Evolutionary conservation across 2,888 invertebrate species (phyloP).

Genomic region (Neoaliturus tenellus): DNA sequence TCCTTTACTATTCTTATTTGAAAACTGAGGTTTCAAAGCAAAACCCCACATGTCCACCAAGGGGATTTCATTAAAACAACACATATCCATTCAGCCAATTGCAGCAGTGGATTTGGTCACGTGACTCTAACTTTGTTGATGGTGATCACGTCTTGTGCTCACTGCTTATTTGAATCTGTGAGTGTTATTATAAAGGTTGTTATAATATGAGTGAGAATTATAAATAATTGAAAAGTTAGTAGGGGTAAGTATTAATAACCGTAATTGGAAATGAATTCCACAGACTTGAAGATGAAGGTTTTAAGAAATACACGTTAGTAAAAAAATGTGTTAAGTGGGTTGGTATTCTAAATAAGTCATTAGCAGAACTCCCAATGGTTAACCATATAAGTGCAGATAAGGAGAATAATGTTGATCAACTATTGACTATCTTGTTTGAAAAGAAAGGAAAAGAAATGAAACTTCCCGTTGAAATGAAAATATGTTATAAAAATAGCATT

Average conservation of each 20-base stretch:
- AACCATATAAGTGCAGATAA: constrained; percentile 36
- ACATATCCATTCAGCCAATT: constrained; percentile 52
- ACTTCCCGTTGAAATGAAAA: neutral
- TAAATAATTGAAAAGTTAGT: constrained; percentile 27
- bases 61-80: constrained; percentile 41
- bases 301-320: constrained; percentile 46
- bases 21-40: constrained; percentile 41
- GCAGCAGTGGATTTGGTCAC: constrained; percentile 46
- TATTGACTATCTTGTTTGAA: constrained; percentile 20
- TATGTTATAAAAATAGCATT: constrained; percentile 39
- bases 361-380: constrained; percentile 26
- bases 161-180: constrained; percentile 31
- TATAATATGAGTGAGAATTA: neutral
- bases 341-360: constrained; percentile 37
- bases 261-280: constrained; percentile 41
- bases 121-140: constrained; percentile 32
- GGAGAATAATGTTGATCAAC: constrained; percentile 40
- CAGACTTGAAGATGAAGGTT: constrained; percentile 50
- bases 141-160: constrained; percentile 14
- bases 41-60: constrained; percentile 49
- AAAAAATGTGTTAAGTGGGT: constrained; percentile 35
- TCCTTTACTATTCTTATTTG: constrained; percentile 5
- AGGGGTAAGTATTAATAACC: constrained; percentile 40
- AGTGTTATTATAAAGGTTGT: constrained; percentile 26
- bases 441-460: constrained; percentile 22